Evolutionary conservation across 2,113 vertebrate species (phyloP), one percentile per base, ranked within the genome.

Genomic region (Oncorhynchus nerka): DNA sequence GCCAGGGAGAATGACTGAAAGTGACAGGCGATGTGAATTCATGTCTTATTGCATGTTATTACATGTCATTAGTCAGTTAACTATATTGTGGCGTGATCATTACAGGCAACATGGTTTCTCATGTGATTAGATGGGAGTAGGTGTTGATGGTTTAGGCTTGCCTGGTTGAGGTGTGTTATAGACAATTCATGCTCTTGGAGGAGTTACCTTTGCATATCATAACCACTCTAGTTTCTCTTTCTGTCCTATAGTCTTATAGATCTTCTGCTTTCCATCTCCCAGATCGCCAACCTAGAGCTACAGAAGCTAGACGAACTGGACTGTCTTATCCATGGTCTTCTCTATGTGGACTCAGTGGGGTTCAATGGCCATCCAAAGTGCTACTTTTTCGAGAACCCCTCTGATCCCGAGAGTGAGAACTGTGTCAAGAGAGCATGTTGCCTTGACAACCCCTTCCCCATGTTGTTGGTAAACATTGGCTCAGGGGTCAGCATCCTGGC

Each of bases 381-480:
- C 88, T 99, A 98, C 91, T 99, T 96, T 89, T 99, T 99, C 85
- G 96, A 99, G 93, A 97, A 98, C 81, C 95, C 97, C 3, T 96
- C 97, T 16, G 95, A 98, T 89, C 95, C 96, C 12, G 93, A 55
- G 51, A 55, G 51, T 55, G 51, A 98, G 84, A 95, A 94, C 91
- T 98, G 98, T 88, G 93, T 96, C 88, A 99, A 99, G 92, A 95
- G 92, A 81, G 94, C 96, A 59, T 99, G 95, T 86, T 94, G 95
- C 89, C 95, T 99, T 87, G 97, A 97, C 91, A 97, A 99, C 92
- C 97, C 95, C 1, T 99, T 98, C 91, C 98, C 98, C 83, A 98
- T 99, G 96, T 94, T 99, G 94, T 95, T 99, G 93, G 97, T 99
- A 90, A 99, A 99, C 92, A 99, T 99, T 83, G 98, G 98, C 83